Percentiles rank a stretch among this genome's conserved stretches.
phyloP scores from a whole-genome alignment of 2,113 vertebrate species.

The Hydropotes inermis region DNA sequence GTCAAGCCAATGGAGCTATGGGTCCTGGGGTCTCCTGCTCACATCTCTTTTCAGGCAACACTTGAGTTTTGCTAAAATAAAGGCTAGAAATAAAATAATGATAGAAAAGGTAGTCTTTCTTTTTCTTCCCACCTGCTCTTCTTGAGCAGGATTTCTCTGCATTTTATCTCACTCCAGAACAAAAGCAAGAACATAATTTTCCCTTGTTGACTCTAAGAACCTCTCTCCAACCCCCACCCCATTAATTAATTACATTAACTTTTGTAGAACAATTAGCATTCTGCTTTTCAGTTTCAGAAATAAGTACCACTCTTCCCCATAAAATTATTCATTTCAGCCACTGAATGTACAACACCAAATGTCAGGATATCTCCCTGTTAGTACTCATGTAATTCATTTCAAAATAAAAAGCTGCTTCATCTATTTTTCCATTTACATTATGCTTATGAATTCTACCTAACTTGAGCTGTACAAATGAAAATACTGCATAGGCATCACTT shows the following conservation, averaged over 20 bases:
- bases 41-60: not conserved
- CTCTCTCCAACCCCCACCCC: not conserved
- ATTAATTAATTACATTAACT: not conserved
- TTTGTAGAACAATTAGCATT: not conserved
- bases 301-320: not conserved
- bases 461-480: not conserved
- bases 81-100: not conserved
- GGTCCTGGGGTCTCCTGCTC: not conserved
- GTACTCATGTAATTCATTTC: not conserved
- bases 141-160: not conserved
- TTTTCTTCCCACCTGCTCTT: not conserved
- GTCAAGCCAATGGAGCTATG: not conserved
- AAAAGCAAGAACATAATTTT: not conserved
- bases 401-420: slow-evolving; percentile 20
- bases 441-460: not conserved
- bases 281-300: not conserved
- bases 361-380: not conserved
- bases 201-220: not conserved
- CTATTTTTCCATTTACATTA: not conserved
- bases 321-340: slow-evolving; percentile 18
- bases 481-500: not conserved
- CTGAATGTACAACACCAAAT: not conserved
- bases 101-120: not conserved
- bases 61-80: slow-evolving; percentile 17
- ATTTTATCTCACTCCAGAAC: not conserved